Evolutionary conservation across 2,113 vertebrate genomes (phyloP).

Genomic region (Engraulis encrasicolus): DNA sequence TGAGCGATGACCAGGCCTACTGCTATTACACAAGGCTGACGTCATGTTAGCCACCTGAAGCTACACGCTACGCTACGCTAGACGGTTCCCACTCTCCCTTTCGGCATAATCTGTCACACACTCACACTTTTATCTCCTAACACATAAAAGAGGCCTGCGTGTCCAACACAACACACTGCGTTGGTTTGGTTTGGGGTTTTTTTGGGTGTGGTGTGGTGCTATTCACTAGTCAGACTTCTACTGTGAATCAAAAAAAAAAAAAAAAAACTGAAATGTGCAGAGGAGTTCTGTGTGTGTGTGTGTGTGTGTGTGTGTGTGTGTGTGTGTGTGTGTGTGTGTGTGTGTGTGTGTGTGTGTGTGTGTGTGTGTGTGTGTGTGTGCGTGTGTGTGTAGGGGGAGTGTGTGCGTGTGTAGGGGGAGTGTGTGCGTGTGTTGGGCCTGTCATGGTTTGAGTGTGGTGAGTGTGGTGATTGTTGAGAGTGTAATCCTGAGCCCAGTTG

Average conservation of each 20-base stretch:
- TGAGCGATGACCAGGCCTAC: not conserved
- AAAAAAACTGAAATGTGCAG: not conserved
- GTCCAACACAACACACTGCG: not conserved
- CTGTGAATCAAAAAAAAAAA: not conserved
- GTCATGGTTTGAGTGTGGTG: not conserved
- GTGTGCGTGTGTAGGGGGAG: not conserved
- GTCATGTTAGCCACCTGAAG: not conserved
- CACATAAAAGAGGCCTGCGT: not conserved
- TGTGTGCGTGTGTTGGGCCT: not conserved
- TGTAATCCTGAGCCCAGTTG: not conserved
- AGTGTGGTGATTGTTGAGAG: not conserved
- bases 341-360: not conserved
- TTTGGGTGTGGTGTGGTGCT: too few species aligned
- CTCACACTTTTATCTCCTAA: constrained; percentile 11
- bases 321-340: not conserved
- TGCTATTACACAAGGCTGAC: not conserved
- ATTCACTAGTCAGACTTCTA: too few species aligned
- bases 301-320: not conserved
- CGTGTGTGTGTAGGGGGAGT: not conserved
- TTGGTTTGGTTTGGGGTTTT: not conserved
- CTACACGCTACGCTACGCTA: not conserved
- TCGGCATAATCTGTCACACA: not conserved
- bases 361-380: not conserved
- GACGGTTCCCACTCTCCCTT: too few species aligned
- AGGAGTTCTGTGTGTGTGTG: not conserved